Evolutionary conservation across 2,888 invertebrate genomes (phyloP), one percentile per base, ranked within the genome.

Genomic region (Ephialtes manifestator): DNA sequence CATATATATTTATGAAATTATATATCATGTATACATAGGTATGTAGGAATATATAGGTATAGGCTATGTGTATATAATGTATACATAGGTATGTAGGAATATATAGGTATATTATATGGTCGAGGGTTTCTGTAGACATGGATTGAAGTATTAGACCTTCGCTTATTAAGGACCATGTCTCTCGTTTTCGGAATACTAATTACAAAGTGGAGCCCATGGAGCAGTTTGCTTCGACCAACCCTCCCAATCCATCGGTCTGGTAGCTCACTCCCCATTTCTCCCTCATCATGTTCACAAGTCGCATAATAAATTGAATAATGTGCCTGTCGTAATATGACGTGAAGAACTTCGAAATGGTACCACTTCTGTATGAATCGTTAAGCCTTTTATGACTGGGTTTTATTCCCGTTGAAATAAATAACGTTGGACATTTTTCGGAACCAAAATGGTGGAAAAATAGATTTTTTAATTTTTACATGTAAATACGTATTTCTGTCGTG

Each of bases 231-330:
- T 63, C 35, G 15, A n/a, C 48, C 53, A 28, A 7, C 31, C 11
- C 11, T 55, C 53, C 24, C 53, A 20, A 20, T 11, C 53, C 28
- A 58, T 58, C 3, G 55, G 24, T 24, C 24, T 58, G 15, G 28
- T 15, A n/a, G 0, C 55, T 11, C 18, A 7, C 10, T 74, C 48
- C 13, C 28, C 10, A 13, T 67, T 48, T 51, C 35, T 55, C 11
- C 31, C 28, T 35, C 46, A 15, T 63, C 55, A 11, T 58, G n/a
- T 70, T 31, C 63, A 55, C 58, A 11, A 63, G 74, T 63, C 74
- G 75, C 70, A 84, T 78, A 77, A 78, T 48, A 81, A 84, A 81
- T 84, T 81, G 70, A 74, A 55, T 81, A 75, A 84, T 78, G 51
- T 18, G 13, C 31, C 46, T 43, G 65, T 65, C 13, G 24, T 43